Conservation (phyloP, 1,140 invertebrate species). For the Mya arenaria region DNA sequence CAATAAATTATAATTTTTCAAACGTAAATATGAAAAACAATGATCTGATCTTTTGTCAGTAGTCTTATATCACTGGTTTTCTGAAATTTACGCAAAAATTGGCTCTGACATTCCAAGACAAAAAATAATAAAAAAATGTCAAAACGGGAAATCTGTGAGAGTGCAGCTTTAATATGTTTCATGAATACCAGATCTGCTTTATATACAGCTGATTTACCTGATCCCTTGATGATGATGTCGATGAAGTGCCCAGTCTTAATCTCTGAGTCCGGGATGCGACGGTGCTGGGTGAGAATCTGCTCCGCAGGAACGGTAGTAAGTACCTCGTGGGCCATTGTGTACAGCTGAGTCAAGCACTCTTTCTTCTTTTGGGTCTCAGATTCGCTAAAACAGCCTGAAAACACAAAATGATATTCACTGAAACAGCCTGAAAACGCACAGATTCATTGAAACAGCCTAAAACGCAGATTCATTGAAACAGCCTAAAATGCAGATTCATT, state of each 20-base stretch:
- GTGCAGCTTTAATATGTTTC: background rate
- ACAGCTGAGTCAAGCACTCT: conserved; percentile 62
- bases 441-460: background rate
- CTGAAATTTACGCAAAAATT: background rate
- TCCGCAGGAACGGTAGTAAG: conserved; percentile 58
- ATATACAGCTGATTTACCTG: conserved; percentile 4
- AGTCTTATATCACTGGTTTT: background rate
- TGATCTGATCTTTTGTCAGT: background rate
- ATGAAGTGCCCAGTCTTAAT: conserved; percentile 61
- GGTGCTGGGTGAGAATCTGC: conserved; percentile 63
- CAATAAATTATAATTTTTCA: too few species aligned
- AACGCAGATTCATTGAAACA: background rate
- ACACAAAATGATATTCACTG: background rate
- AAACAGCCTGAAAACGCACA: conserved; percentile 7
- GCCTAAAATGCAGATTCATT: conserved; percentile 6
- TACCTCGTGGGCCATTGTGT: conserved; percentile 65
- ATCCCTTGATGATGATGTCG: conserved; percentile 69
- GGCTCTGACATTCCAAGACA: background rate
- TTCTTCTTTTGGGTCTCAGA: conserved; percentile 59
- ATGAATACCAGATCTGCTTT: background rate
- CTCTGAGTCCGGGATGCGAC: conserved; percentile 62
- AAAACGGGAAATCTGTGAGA: background rate
- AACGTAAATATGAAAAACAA: background rate
- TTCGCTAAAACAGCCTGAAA: background rate
- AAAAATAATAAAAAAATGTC: background rate